phyloP scores from a whole-genome alignment of 2,888 invertebrate species.

The Nudaria mundana region DNA sequence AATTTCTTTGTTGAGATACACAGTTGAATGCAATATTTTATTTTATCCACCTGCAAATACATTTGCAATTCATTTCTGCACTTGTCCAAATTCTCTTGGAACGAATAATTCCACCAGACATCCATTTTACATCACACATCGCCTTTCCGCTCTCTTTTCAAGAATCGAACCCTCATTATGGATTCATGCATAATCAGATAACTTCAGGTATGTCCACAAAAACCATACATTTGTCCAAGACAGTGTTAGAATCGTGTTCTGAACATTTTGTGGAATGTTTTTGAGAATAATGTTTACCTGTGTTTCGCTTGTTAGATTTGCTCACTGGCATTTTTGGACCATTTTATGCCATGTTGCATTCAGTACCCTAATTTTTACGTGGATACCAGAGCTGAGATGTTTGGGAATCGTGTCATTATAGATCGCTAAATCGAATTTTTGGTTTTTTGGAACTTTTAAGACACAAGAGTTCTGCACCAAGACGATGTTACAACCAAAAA shows the following conservation, averaged over 20 bases:
- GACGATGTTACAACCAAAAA: too few relatives aligned
- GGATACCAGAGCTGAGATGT: conserved; percentile 29
- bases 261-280: conserved; percentile 29
- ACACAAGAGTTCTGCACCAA: conserved; percentile 4
- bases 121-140: conserved; percentile 13
- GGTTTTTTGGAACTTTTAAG: conserved; percentile 14
- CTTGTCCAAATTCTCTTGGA: neutral
- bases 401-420: conserved; percentile 31
- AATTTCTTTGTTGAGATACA: neutral
- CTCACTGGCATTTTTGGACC: conserved; percentile 26
- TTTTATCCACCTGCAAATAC: neutral
- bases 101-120: conserved; percentile 3
- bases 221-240: conserved; percentile 35
- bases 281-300: conserved; percentile 37
- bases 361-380: conserved; percentile 28
- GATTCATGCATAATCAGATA: conserved; percentile 60
- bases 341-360: conserved; percentile 32
- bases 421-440: conserved; percentile 17
- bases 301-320: conserved; percentile 37
- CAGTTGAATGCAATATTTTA: neutral
- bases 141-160: conserved; percentile 24
- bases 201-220: conserved; percentile 47
- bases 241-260: conserved; percentile 48
- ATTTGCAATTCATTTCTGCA: conserved; percentile 3
- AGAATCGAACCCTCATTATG: conserved; percentile 41